Base-by-base conservation (phyloP, 2,113 vertebrate genomes). In the Daphoenositta chrysoptera region DNA sequence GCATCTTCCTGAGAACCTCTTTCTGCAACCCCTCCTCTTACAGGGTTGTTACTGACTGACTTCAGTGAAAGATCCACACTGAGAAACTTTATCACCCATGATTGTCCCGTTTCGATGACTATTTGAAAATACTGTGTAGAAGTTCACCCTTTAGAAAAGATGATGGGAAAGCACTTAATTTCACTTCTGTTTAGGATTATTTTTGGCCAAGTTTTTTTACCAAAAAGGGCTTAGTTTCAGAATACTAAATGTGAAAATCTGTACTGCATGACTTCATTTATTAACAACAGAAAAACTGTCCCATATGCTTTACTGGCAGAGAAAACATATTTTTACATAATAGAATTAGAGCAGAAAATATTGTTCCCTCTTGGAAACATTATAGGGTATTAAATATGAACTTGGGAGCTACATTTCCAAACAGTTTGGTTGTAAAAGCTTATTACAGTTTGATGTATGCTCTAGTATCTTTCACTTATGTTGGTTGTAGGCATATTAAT, bases 301-400 rank as follows among this genome's bases (percentile, higher is more conserved):
- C 96, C 95, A 93, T 97, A 97, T 97, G 92, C 76, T 96, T 96
- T 93, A 95, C 92, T 96, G 94, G 93, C 94, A 96, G 81, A 83
- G 90, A 91, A 95, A 94, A 89, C 54, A 57, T 82, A 78, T 71
- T 97, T 96, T 94, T 96, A 94, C 81, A 94, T 94, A 96, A 97
- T 97, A 96, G 95, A 97, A 97, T 95, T 94, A 95, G 90, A 96
- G 80, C 72, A 97, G 87, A 96, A 96, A 96, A 97, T 96, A 96
- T 96, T 97, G 93, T 95, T 97, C 95, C 96, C 96, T 84, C 90
- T 96, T 95, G 95, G 91, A 96, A 95, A 81, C 77, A 77, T 90
- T 88, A 87, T 66, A 83, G 68, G 37, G 2, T 94, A 87, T 95
- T 97, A 93, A 97, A 91, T 96, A 94, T 53, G 65, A 93, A 78